These are phyloP conservation scores for Picus viridis DNA, from an alignment of 2,797 vertebrate genomes.

Conservation along the genomic window DNA sequence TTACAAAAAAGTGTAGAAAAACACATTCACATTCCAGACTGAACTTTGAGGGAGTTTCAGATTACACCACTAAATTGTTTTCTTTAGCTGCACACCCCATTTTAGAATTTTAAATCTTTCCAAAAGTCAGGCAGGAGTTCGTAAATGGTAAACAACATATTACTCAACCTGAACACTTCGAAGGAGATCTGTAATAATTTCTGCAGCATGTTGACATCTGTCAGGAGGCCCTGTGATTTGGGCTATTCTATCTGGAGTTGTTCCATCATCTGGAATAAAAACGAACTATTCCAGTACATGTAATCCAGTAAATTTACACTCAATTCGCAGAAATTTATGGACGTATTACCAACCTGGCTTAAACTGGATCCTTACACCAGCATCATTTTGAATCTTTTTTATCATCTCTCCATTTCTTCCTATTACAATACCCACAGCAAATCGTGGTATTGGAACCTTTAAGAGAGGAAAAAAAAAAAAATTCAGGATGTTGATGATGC, in stretches of 20 bases:
- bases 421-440: constrained; percentile 98
- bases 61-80: neutral
- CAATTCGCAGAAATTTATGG: neutral
- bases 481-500: neutral
- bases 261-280: constrained; percentile 90
- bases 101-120: neutral
- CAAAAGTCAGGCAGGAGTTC: neutral
- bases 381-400: constrained; percentile 99
- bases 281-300: constrained; percentile 21
- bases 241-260: constrained; percentile 96
- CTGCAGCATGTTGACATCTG: constrained; percentile 95
- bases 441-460: constrained; percentile 96
- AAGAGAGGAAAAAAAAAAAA: neutral
- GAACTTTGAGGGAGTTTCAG: neutral
- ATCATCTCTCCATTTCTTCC: constrained; percentile 99
- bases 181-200: constrained; percentile 95
- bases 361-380: constrained; percentile 97
- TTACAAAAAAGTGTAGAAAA: neutral
- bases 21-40: neutral
- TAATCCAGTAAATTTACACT: neutral
- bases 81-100: neutral
- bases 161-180: constrained; percentile 90
- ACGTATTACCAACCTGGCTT: constrained; percentile 87
- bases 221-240: constrained; percentile 98
- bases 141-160: neutral